Conservation (phyloP, 2,113 vertebrate genomes). For the Anarrhichthys ocellatus region DNA sequence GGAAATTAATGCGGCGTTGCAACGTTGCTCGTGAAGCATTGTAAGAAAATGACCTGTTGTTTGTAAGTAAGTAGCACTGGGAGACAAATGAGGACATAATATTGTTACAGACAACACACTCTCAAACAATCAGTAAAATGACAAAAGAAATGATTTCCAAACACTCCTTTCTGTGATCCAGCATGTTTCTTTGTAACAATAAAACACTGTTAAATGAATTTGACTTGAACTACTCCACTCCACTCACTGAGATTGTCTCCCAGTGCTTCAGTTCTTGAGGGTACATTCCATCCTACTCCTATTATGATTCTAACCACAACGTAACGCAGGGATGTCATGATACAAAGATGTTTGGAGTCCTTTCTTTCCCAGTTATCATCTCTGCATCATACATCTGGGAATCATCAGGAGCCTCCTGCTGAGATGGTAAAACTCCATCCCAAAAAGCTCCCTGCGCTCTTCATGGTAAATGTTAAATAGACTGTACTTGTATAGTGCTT, state of each 20-base stretch:
- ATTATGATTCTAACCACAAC: slow-evolving; percentile 5
- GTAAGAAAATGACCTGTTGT: neutral
- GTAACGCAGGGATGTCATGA: slow-evolving; percentile 6
- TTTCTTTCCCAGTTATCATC: slow-evolving; percentile 49
- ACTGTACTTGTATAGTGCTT: too few species aligned
- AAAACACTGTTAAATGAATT: neutral
- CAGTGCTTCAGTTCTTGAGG: neutral
- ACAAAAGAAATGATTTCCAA: neutral
- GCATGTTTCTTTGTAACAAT: neutral
- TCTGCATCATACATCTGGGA: slow-evolving; percentile 51
- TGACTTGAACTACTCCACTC: neutral
- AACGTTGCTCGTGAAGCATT: neutral
- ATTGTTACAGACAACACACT: neutral
- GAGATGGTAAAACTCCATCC: slow-evolving; percentile 51
- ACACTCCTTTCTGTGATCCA: neutral
- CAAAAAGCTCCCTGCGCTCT: slow-evolving; percentile 45
- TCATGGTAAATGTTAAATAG: neutral
- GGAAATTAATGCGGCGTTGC: neutral
- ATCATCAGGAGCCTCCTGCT: slow-evolving; percentile 53
- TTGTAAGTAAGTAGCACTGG: neutral
- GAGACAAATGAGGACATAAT: neutral
- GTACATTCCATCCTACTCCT: neutral
- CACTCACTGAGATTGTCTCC: neutral
- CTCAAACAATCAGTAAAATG: neutral
- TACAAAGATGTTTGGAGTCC: slow-evolving; percentile 21